Conservation (phyloP, 2,113 vertebrate genomes). For the Podarcis cretensis region DNA sequence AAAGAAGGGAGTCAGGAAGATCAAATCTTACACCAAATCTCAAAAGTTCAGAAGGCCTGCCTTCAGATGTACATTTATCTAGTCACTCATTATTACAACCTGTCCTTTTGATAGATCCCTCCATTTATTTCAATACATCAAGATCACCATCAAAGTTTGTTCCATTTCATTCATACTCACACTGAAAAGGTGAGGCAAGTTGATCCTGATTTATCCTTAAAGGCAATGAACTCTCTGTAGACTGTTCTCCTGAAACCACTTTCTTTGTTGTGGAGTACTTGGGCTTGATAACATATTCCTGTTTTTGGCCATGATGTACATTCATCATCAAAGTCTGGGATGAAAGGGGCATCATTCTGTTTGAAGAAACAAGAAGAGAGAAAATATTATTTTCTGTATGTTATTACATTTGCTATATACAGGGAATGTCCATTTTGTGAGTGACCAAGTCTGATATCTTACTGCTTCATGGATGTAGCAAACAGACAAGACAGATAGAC, state of each 20-base stretch:
- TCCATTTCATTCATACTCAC: slow-evolving; percentile 73
- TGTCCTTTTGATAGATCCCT: neutral
- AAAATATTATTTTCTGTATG: neutral
- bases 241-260: slow-evolving; percentile 80
- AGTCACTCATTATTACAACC: neutral
- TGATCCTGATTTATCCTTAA: slow-evolving; percentile 80
- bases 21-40: too few species aligned
- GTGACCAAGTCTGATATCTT: too few species aligned
- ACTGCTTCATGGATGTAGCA: too few species aligned
- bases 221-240: slow-evolving; percentile 84
- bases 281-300: slow-evolving; percentile 90
- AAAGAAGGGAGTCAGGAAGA: too few species aligned
- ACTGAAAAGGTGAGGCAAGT: slow-evolving; percentile 65
- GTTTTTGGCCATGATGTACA: slow-evolving; percentile 84
- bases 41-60: too few species aligned
- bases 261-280: slow-evolving; percentile 89
- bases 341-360: slow-evolving; percentile 83
- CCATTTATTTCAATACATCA: neutral
- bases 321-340: slow-evolving; percentile 83
- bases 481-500: too few species aligned
- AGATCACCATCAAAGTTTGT: neutral
- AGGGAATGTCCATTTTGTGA: too few species aligned
- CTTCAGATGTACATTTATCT: too few species aligned
- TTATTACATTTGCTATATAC: too few species aligned
- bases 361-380: slow-evolving; percentile 43